These are phyloP conservation scores for Vannuccia rotundouncinata DNA, from an alignment of 2,888 invertebrate species.

Conservation along the genomic window DNA sequence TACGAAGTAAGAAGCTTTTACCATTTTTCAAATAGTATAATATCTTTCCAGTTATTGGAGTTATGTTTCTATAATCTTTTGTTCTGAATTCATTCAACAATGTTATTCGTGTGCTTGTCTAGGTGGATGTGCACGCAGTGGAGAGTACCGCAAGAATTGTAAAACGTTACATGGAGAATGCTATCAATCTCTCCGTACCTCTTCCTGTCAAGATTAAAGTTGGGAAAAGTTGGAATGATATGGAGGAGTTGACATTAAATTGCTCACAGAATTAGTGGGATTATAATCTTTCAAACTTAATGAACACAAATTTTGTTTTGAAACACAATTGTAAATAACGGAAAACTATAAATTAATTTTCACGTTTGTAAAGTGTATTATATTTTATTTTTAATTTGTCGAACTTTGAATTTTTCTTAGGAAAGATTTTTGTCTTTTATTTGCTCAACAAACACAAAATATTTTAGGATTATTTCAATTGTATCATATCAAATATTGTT, in stretches of 20 bases:
- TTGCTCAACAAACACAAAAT: no score
- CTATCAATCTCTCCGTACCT: constrained; percentile 68
- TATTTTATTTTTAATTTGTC: no score
- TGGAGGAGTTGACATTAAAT: constrained; percentile 42
- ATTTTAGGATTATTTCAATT: no score
- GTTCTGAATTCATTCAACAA: not conserved
- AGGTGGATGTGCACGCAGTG: constrained; percentile 61
- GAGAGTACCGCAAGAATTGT: constrained; percentile 59
- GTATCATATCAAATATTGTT: no score
- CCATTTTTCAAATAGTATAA: not conserved
- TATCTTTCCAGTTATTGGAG: not conserved
- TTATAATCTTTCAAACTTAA: no score
- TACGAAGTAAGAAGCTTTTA: constrained; percentile 63
- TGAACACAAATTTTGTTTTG: no score
- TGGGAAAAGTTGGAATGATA: constrained; percentile 70
- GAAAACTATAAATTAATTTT: no score
- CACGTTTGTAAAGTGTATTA: no score
- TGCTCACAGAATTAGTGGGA: no score
- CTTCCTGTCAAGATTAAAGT: constrained; percentile 77
- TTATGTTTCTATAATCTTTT: not conserved
- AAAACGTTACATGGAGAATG: constrained; percentile 72
- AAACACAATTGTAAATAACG: no score
- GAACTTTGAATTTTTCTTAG: no score
- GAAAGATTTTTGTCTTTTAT: no score
- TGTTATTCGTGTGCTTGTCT: not conserved